A percentile compares a stretch with the other conserved stretches of the same genome.
Evolutionary conservation across 53 echinoderm and acorn worm species (phyloP).

Genomic region (Zoroaster sp.): DNA sequence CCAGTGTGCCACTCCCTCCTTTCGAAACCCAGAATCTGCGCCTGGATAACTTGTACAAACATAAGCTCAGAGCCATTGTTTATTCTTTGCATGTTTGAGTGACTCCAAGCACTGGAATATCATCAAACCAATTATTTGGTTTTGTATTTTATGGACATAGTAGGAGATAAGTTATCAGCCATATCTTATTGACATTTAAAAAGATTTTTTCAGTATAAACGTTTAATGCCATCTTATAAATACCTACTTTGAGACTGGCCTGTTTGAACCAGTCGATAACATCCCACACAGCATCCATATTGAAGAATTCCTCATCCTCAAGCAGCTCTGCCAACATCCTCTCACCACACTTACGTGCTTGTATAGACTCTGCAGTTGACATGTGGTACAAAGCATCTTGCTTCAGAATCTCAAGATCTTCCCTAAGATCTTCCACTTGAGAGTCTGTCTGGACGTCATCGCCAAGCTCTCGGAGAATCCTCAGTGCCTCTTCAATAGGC

Average conservation of each 20-base stretch:
- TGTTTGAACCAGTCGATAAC: slow-evolving; percentile 18
- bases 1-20: no score
- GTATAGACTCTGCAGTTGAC: not conserved
- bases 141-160: no score
- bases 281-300: not conserved
- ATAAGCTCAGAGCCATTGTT: no score
- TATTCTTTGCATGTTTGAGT: no score
- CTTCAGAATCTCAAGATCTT: not conserved
- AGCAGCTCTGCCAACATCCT: not conserved
- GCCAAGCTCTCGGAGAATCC: not conserved
- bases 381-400: not conserved
- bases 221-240: not conserved
- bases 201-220: not conserved
- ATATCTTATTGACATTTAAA: not conserved
- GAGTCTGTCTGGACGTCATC: no score
- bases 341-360: slow-evolving; percentile 3
- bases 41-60: no score
- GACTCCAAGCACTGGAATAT: no score
- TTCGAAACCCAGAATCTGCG: no score
- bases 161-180: not conserved
- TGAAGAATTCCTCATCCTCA: not conserved
- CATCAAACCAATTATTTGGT: no score
- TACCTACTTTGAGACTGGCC: slow-evolving; percentile 13
- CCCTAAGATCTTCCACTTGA: not conserved
- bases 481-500: slow-evolving; percentile 1